Evolutionary conservation across 2,888 invertebrate genomes (phyloP).

Genomic region (Nematopogon swammerdamellus): DNA sequence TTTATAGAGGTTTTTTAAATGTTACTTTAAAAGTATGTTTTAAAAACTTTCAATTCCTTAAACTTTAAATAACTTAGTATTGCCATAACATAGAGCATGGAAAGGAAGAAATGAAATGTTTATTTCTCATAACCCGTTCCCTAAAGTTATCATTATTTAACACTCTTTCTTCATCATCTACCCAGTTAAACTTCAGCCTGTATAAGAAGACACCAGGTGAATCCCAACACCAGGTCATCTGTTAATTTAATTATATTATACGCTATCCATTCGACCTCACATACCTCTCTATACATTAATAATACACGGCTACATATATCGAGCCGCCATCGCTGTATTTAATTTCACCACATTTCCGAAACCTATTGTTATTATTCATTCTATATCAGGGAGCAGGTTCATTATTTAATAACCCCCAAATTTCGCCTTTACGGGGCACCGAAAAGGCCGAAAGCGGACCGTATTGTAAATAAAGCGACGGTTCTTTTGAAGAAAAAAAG

Average conservation of each 20-base stretch:
- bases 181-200: no score
- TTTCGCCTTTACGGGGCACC: slow-evolving; percentile 33
- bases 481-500: neutral
- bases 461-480: neutral
- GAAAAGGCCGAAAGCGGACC: slow-evolving; percentile 14
- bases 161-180: no score
- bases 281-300: neutral
- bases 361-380: neutral
- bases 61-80: no score
- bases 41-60: no score
- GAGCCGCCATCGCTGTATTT: neutral
- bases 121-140: no score
- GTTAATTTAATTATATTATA: neutral
- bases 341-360: slow-evolving; percentile 1
- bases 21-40: no score
- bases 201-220: neutral
- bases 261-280: neutral
- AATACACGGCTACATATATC: neutral
- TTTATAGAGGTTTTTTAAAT: no score
- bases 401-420: slow-evolving; percentile 45
- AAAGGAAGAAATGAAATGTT: no score
- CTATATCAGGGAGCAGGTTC: slow-evolving; percentile 13
- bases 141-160: no score
- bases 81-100: no score
- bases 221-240: neutral